Evolutionary conservation across 2,888 invertebrate species (phyloP), one percentile per base, ranked within the genome.

Genomic region (Cheilosia soror): DNA sequence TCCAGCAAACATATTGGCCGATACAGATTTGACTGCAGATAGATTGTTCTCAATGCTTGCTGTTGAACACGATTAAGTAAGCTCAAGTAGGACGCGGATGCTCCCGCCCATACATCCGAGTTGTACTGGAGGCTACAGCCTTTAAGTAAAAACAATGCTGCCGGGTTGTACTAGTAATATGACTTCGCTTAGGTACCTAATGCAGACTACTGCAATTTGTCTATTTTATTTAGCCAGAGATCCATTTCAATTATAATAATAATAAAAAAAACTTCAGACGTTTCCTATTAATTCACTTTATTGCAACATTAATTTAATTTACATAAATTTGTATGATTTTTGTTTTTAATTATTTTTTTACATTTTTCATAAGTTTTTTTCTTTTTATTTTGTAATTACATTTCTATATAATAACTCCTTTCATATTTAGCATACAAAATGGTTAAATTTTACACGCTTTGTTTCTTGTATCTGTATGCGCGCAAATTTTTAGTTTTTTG

Each of bases 261-360:
- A 29, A n/a, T n/a, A 51, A 37, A n/a, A 65, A 25, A 1, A 42
- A 40, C 7, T 11, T 20, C 53, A 66, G 63, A 15, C 31, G 7
- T 6, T 57, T 81, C 68, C 76, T 82, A 86, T 86, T 86, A 82
- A 73, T 86, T 86, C 86, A 86, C 82, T 86, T 86, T 86, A 85
- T 87, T 87, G 87, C 87, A 87, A 87, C 87, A 87, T 87, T 84
- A 76, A 81, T 80, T 83, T 81, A 81, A 86, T 87, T 75, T 84
- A 84, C 80, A 87, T 81, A 78, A 69, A 86, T 87, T 81, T 80
- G 79, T 80, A 79, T 87, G 82, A 73, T 86, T 72, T 62, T 75
- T 75, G 51, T 63, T 60, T 72, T 62, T 79, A 55, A 57, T 58
- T 55, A 53, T 55, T 57, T 66, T 73, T 72, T 69, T 77, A 62